Evolutionary conservation across 2,113 vertebrate genomes (phyloP).

Genomic region (Vidua chalybeata): DNA sequence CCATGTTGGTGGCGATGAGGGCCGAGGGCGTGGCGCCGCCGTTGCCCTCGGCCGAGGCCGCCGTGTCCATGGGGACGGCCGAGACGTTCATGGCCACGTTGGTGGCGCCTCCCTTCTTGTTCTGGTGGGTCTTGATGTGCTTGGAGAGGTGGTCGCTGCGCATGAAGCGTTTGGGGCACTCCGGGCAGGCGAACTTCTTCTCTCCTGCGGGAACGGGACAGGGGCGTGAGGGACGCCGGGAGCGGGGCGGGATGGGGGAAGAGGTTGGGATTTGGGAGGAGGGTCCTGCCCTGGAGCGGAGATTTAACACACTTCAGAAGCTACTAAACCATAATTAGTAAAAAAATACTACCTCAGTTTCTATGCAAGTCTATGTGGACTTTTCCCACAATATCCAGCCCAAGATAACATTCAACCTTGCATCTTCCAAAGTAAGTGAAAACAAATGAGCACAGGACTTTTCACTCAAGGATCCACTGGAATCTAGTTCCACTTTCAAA

Average conservation of each 20-base stretch:
- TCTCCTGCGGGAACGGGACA: slow-evolving; percentile 75
- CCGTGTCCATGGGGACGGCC: slow-evolving; percentile 66
- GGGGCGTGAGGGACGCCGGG: not conserved
- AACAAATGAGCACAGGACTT: not conserved
- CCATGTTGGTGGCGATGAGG: not conserved
- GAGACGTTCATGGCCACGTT: slow-evolving; percentile 74
- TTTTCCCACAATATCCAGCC: not conserved
- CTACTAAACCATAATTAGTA: not conserved
- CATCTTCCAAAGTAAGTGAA: not conserved
- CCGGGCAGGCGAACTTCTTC: slow-evolving; percentile 89
- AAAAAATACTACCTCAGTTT: not conserved
- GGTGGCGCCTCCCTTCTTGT: slow-evolving; percentile 82
- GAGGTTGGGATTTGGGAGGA: not conserved
- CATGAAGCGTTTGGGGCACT: slow-evolving; percentile 98
- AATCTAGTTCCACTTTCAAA: not conserved
- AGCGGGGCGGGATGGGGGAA: too few relatives aligned
- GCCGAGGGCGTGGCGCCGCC: not conserved
- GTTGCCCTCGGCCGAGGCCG: not conserved
- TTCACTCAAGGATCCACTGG: not conserved
- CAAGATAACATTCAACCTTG: not conserved
- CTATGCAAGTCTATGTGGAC: not conserved
- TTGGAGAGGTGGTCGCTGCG: slow-evolving; percentile 97
- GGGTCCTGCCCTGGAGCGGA: not conserved
- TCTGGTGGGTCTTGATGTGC: slow-evolving; percentile 94
- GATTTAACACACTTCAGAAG: not conserved